These are phyloP conservation scores for Caretta caretta DNA, from an alignment of 2,113 vertebrate genomes.

Conservation along the genomic window DNA sequence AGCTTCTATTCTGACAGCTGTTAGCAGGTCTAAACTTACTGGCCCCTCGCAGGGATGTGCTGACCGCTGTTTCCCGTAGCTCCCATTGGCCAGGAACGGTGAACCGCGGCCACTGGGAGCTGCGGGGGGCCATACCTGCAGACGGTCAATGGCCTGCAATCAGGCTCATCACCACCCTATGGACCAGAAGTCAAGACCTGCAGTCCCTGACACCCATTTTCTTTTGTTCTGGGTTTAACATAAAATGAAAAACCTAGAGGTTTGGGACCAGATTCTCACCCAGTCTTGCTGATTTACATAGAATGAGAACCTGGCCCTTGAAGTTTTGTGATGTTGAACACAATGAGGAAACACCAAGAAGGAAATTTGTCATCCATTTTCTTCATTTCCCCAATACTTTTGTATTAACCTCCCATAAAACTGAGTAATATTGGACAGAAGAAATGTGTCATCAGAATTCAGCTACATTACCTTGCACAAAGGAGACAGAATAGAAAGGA, in stretches of 20 bases:
- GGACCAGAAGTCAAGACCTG: neutral
- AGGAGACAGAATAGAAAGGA: neutral
- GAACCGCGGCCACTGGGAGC: too few species aligned
- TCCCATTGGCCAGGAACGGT: too few species aligned
- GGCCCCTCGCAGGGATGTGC: too few species aligned
- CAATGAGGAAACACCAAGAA: neutral
- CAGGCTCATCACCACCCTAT: neutral
- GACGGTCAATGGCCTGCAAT: too few species aligned
- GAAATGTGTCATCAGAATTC: neutral
- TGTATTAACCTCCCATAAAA: conserved; percentile 10
- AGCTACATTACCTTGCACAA: neutral
- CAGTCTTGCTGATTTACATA: conserved; percentile 45
- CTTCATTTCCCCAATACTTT: neutral
- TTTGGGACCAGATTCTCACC: conserved; percentile 7
- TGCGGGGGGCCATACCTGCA: too few species aligned
- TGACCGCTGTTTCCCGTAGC: too few species aligned
- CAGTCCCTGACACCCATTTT: neutral
- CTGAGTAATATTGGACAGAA: neutral
- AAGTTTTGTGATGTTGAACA: conserved; percentile 17
- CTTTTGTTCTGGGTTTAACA: conserved; percentile 36
- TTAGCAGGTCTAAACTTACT: too few species aligned
- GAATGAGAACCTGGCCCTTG: conserved; percentile 13
- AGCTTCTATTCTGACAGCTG: too few species aligned
- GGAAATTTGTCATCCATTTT: neutral
- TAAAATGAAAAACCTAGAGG: conserved; percentile 34